Percentiles rank a stretch among this genome's conserved stretches.
phyloP scores from a whole-genome alignment of 2,888 invertebrate species.

The Ligdia adustata region DNA sequence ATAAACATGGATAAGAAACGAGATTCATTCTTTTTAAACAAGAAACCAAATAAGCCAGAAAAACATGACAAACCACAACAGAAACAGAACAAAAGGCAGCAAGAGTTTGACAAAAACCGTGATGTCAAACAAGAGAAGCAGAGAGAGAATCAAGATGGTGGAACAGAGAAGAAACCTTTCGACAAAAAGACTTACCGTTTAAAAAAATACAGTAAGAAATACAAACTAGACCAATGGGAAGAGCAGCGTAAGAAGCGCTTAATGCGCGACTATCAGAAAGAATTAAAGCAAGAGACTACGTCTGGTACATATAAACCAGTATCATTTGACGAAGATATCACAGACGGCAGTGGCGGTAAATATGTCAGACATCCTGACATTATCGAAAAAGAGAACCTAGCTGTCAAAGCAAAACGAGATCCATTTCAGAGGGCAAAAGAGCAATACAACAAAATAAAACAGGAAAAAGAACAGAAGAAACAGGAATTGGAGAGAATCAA shows the following conservation, averaged over 20 bases:
- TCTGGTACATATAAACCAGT: constrained; percentile 74
- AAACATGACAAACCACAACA: constrained; percentile 6
- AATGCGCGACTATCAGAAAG: constrained; percentile 82
- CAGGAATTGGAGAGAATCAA: constrained; percentile 76
- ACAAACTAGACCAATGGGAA: constrained; percentile 88
- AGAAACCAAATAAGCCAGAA: constrained; percentile 43
- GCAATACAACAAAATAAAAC: constrained; percentile 79
- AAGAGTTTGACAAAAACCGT: constrained; percentile 55
- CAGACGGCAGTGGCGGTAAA: constrained; percentile 58
- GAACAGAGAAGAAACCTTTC: constrained; percentile 82
- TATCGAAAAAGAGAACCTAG: constrained; percentile 50
- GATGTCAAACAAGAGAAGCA: constrained; percentile 30
- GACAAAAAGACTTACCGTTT: constrained; percentile 87
- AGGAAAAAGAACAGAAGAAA: constrained; percentile 79
- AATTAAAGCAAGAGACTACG: constrained; percentile 74
- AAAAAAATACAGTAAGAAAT: constrained; percentile 88
- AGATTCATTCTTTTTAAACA: constrained; percentile 65
- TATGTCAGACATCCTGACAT: constrained; percentile 75
- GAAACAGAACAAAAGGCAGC: constrained; percentile 46
- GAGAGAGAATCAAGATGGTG: constrained; percentile 33
- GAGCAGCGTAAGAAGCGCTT: constrained; percentile 85
- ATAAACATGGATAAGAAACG: constrained; percentile 64
- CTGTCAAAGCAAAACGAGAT: constrained; percentile 54
- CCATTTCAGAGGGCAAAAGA: constrained; percentile 81
- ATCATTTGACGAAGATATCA: constrained; percentile 75